Conservation (phyloP, 2,797 vertebrate genomes). For the Sebastolobus altivelis region DNA sequence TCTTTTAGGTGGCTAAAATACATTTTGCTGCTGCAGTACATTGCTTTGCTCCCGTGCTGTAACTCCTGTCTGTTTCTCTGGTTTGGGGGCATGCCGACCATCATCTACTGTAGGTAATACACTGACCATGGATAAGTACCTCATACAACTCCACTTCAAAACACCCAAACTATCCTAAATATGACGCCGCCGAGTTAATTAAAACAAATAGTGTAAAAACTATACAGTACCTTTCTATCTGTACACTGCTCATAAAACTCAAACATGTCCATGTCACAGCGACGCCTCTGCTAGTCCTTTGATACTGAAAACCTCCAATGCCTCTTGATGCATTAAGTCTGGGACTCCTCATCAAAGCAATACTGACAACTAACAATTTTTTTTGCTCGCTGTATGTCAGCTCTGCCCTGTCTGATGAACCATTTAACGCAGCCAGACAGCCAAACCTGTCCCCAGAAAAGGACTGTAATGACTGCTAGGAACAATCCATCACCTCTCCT, state of each 20-base stretch:
- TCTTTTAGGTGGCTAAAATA: background rate
- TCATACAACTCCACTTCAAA: background rate
- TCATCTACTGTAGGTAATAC: background rate
- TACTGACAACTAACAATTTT: conserved; percentile 65
- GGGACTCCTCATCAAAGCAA: conserved; percentile 58
- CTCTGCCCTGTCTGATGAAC: conserved; percentile 57
- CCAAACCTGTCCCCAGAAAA: conserved; percentile 61
- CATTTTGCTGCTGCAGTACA: background rate
- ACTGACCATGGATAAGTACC: background rate
- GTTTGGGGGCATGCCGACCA: background rate
- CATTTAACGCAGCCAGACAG: conserved; percentile 63
- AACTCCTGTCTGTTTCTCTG: background rate
- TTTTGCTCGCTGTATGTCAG: conserved; percentile 45
- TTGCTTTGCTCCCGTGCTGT: background rate
- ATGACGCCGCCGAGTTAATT: background rate
- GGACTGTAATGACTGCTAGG: conserved; percentile 57
- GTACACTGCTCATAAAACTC: conserved; percentile 11
- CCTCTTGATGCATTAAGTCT: conserved; percentile 38
- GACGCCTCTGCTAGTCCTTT: background rate
- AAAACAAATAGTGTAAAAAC: conserved; percentile 5
- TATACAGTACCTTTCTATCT: background rate
- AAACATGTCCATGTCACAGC: background rate
- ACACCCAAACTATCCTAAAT: background rate
- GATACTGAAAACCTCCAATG: conserved; percentile 10
- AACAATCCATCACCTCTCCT: conserved; percentile 51